Evolutionary conservation across 2,888 invertebrate species (phyloP), one percentile per base, ranked within the genome.

Genomic region (Thalpophila matura): DNA sequence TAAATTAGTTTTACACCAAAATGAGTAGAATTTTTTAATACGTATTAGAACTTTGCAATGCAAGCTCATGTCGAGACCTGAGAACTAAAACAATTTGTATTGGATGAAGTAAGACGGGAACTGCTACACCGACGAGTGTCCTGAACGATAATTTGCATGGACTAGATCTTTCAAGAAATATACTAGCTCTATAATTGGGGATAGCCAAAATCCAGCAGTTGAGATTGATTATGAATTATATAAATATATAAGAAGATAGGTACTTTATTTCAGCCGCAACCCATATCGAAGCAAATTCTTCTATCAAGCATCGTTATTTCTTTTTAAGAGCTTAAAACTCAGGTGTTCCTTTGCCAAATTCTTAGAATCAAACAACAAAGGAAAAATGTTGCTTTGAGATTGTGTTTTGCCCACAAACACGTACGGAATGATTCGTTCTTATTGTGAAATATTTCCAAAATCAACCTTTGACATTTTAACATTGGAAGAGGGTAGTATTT

Each of bases 391-490:
- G 1, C 54, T 56, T 54, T 62, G 50, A 47, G 16, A 4, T 46
- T 33, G 18, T 12, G 40, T 51, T 37, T 12, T n/a, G 0, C 10
- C 27, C 7, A 27, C 18, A 47, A 50, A 31, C 26, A 22, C 12
- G 14, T 18, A 16, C 22, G 3, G 5, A 47, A 64, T 50, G 7
- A 59, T 40, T 54, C 18, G 27, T 38, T 46, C 14, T 45, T 9
- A 35, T 7, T 24, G n/a, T 40, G 4, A 50, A 57, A 56, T 37
- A 35, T 42, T 63, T 63, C 46, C 20, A 20, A 40, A 64, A 64
- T 54, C 43, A 57, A 79, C 59, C 74, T 62, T 58, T 70, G 59
- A 74, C 57, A 68, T 79, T 69, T 60, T 4, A 12, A n/a, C 20
- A 54, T 45, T 27, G 37, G 10, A 40, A 61, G 29, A 43, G 40